Conservation (phyloP, 1,140 invertebrate genomes). For the Drosophila nasuta region DNA sequence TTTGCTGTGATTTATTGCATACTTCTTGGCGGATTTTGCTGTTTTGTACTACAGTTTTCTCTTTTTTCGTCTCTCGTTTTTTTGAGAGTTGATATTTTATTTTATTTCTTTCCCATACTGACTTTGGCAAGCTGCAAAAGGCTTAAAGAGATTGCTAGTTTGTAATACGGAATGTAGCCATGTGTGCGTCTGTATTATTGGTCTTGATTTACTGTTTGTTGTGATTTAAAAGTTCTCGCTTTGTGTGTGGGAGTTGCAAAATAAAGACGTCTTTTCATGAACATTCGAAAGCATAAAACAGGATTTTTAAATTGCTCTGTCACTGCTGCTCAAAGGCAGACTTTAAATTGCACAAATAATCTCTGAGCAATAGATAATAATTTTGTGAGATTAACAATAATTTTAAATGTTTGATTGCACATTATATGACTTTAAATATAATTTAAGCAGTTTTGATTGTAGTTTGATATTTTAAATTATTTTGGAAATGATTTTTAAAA, state of each 20-base stretch:
- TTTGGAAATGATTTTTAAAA: too few relatives aligned
- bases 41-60: conserved; percentile 54
- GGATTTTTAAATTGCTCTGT: conserved; percentile 9
- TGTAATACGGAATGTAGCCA: conserved; percentile 1
- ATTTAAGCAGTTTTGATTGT: too few relatives aligned
- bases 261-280: conserved; percentile 50
- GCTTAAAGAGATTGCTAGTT: conserved; percentile 51
- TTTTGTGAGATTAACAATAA: not conserved
- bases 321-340: not conserved
- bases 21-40: conserved; percentile 63
- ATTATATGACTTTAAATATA: too few relatives aligned
- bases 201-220: conserved; percentile 50
- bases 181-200: conserved; percentile 5
- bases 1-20: conserved; percentile 66
- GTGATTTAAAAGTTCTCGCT: conserved; percentile 40
- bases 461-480: too few relatives aligned
- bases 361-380: not conserved
- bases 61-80: conserved; percentile 10
- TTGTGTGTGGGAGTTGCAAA: conserved; percentile 17
- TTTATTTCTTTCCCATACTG: conserved; percentile 30
- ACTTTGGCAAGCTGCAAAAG: conserved; percentile 44
- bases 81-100: conserved; percentile 48
- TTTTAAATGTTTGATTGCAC: too few relatives aligned
- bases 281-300: conserved; percentile 7
- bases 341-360: conserved; percentile 3